Percentiles rank a stretch among this genome's conserved stretches.
Evolutionary conservation across 2,888 invertebrate genomes (phyloP).

Genomic region (Rhamnusium bicolor): DNA sequence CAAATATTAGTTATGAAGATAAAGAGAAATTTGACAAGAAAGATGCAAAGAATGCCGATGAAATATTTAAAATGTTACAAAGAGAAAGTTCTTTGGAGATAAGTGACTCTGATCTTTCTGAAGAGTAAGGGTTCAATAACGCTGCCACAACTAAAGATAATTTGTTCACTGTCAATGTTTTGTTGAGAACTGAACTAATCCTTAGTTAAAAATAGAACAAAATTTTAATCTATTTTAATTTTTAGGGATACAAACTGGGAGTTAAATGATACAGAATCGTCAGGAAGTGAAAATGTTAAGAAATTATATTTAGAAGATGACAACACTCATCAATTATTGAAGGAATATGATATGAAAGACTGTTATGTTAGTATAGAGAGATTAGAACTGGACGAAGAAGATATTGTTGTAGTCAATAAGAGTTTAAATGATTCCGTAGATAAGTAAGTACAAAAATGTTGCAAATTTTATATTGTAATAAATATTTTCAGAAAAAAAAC

Average conservation of each 20-base stretch:
- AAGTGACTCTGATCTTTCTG: constrained; percentile 28
- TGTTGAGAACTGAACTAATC: too few relatives aligned
- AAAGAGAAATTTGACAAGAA: background rate
- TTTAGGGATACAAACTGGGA: constrained; percentile 2
- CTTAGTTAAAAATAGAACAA: too few relatives aligned
- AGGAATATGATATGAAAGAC: constrained; percentile 23
- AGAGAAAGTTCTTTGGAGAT: constrained; percentile 26
- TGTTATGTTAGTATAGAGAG: constrained; percentile 39
- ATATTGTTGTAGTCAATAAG: constrained; percentile 28
- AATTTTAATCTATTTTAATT: background rate
- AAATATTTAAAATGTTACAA: constrained; percentile 30
- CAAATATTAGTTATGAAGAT: background rate
- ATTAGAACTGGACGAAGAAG: constrained; percentile 25
- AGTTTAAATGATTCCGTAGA: constrained; percentile 37
- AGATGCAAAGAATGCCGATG: constrained; percentile 22
- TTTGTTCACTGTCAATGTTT: too few relatives aligned
- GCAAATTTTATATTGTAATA: too few relatives aligned
- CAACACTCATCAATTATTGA: background rate
- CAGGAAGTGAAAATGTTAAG: background rate
- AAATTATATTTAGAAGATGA: background rate
- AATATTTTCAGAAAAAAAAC: too few relatives aligned
- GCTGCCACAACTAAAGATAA: too few relatives aligned
- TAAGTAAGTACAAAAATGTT: constrained; percentile 29
- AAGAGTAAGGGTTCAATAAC: constrained; percentile 25
- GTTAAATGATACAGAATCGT: background rate